Conservation (phyloP, 1,140 invertebrate genomes). For the Pomacea maculata region DNA sequence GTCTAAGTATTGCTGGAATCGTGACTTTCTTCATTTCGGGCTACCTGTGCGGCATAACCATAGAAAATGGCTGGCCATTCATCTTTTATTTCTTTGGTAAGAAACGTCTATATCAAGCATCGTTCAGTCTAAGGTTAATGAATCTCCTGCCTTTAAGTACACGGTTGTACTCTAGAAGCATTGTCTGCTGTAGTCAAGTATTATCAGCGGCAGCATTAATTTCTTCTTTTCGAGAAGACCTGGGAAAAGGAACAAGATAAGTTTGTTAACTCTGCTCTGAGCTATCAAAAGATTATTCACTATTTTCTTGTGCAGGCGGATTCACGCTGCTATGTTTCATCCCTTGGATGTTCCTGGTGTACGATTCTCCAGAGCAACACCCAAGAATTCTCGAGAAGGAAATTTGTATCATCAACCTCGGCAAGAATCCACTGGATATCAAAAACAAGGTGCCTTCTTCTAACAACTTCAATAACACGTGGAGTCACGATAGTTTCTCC, state of each 20-base stretch:
- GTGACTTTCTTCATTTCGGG: constrained; percentile 45
- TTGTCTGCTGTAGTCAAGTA: no score
- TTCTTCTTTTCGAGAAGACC: no score
- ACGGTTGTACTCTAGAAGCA: no score
- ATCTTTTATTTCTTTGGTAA: constrained; percentile 54
- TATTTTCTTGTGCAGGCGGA: constrained; percentile 18
- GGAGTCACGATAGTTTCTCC: not conserved
- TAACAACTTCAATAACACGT: no score
- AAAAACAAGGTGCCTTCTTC: not conserved
- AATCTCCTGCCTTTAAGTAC: no score
- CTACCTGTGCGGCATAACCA: constrained; percentile 35
- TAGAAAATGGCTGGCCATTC: constrained; percentile 43
- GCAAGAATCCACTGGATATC: not conserved
- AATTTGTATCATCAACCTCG: constrained; percentile 16
- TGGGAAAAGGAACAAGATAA: no score
- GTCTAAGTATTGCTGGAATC: constrained; percentile 42
- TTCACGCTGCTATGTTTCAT: constrained; percentile 24
- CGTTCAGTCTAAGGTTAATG: no score
- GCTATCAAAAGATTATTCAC: no score
- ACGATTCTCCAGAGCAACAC: constrained; percentile 32
- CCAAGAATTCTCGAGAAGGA: constrained; percentile 28
- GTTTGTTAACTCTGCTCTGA: no score
- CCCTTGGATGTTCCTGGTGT: constrained; percentile 32
- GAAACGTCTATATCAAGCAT: not conserved
- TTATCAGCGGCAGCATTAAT: no score